phyloP scores from a whole-genome alignment of 2,113 vertebrate genomes.

The Uria aalge region DNA sequence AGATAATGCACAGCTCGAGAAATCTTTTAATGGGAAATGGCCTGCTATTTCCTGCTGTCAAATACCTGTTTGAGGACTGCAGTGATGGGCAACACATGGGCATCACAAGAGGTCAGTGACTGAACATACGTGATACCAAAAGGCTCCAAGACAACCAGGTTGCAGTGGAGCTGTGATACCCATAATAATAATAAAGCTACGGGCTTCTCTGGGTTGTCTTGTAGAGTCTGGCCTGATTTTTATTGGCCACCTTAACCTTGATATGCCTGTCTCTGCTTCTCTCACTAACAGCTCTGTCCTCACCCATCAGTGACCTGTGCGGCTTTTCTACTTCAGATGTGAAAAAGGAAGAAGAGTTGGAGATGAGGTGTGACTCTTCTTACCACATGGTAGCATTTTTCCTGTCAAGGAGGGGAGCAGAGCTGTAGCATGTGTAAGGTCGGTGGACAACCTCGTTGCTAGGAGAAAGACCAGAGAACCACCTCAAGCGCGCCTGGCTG shows the following conservation, averaged over 20 bases:
- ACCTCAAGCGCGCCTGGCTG: not conserved
- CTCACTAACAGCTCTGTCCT: not conserved
- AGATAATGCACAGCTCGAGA: not conserved
- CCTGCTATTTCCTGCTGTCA: not conserved
- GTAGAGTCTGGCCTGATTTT: not conserved
- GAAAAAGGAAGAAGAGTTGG: not conserved
- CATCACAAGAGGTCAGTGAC: not conserved
- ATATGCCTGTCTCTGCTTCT: not conserved
- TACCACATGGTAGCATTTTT: not conserved
- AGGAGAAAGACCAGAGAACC: not conserved
- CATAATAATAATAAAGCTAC: not conserved
- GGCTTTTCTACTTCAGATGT: not conserved
- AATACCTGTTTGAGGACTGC: not conserved
- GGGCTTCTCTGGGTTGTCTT: not conserved
- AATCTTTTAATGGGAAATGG: not conserved
- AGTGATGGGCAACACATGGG: not conserved
- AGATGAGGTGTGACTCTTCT: not conserved
- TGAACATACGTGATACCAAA: not conserved
- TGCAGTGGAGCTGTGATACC: not conserved
- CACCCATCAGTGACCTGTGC: not conserved
- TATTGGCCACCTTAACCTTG: not conserved
- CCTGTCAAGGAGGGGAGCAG: not conserved
- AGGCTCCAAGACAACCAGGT: not conserved
- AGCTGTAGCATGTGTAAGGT: not conserved
- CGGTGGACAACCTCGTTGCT: not conserved